Evolutionary conservation across 1,140 invertebrate genomes (phyloP).

Genomic region (Holotrichia oblita): DNA sequence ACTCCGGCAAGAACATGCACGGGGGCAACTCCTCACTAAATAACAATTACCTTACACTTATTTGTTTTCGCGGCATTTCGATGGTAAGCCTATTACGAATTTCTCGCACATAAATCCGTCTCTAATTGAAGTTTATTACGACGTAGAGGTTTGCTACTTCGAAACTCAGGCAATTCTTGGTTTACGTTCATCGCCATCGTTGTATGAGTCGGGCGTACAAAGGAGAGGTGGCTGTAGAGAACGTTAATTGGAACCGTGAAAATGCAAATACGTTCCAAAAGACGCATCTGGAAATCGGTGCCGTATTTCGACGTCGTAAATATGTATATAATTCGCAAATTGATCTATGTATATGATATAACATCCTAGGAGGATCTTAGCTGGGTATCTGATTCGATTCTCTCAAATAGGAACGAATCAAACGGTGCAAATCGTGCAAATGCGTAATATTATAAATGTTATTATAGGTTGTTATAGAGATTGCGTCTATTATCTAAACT

Average conservation of each 20-base stretch:
- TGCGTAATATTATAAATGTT: no score
- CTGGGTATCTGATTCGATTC: no score
- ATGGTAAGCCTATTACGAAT: conserved; percentile 17
- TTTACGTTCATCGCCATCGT: no score
- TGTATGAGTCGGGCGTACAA: neutral
- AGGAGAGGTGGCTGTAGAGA: neutral
- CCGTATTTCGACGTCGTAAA: no score
- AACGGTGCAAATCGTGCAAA: no score
- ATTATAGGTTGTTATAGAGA: no score
- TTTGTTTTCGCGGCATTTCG: neutral
- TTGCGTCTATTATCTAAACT: no score
- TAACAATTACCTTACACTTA: neutral
- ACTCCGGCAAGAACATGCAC: neutral
- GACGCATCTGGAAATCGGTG: neutral
- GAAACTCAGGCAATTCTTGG: no score
- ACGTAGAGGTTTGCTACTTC: neutral
- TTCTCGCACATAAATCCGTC: neutral
- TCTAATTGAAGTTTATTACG: conserved; percentile 10
- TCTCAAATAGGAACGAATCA: no score
- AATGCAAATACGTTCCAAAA: neutral
- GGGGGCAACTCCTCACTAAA: neutral
- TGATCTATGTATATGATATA: no score
- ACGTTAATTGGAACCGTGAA: neutral
- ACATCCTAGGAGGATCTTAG: no score
- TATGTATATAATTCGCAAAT: no score